Base-by-base conservation (phyloP, 2,888 invertebrate species). In the Capitulum mitella region DNA sequence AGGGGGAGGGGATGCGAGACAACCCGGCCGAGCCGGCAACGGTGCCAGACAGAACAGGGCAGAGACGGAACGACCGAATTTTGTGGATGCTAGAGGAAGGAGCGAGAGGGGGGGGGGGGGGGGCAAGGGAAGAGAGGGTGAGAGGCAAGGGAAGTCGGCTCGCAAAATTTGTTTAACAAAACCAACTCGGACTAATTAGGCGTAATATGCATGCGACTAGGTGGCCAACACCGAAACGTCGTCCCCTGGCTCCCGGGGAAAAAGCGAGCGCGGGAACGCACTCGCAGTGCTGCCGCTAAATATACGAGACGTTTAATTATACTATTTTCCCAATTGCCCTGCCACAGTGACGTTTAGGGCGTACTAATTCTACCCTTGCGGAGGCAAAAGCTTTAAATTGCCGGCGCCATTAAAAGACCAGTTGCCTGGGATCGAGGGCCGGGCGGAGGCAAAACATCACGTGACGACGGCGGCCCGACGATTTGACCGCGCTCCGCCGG, bases 261-360 rank as follows among this genome's bases (percentile, higher is more conserved):
- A 8, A 58, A 10, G 54, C 22, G 6, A 12, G 22, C 58, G n/a
- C n/a, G n/a, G n/a, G 16, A 10, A 32, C 14, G 61, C 61, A 61
- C 32, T 32, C 10, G 29, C 70, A 8, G 37, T 32, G 37, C 5
- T 16, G 37, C 37, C 22, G 2, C 70, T 16, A 37, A 22, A 70
- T 32, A 70, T 70, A 70, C 37, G 70, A 37, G 70, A 70, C 70
- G 37, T 37, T 70, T 70, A 34, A 70, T 70, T 70, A 70, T 14
- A 70, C 70, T 70, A 70, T 37, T 70, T 37, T 29, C 70, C 37
- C 37, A 22, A 70, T 37, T 70, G 70, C 70, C 70, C 70, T 1
- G 37, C 16, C 32, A 70, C 64, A 29, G n/a, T 26, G 70, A 70
- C 70, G 16, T 37, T 70, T 19, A 70, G 37, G 34, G 37, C 26